Evolutionary conservation across 2,888 invertebrate genomes (phyloP), one percentile per base, ranked within the genome.

Genomic region (Neelides folsomi): DNA sequence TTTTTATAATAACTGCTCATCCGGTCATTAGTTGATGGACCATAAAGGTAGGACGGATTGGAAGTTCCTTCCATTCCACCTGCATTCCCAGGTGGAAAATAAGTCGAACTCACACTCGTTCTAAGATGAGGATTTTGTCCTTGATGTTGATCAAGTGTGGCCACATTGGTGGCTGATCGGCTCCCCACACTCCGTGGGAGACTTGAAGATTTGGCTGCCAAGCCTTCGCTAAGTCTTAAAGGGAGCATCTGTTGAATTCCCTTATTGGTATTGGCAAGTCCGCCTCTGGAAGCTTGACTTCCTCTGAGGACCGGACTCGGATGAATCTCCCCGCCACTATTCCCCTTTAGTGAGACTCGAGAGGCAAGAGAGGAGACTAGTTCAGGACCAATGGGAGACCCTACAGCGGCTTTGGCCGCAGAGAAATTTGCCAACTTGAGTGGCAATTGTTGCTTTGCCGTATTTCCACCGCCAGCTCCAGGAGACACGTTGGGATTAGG

Each of bases 391-490:
- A 51, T 18, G 2, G 54, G 43, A 5, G 58, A 56, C 36, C 51
- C 9, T 36, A 41, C 58, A 2, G 41, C n/a, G 9, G 47, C 13
- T 47, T 52, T 52, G 8, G 46, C 44, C 1, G 47, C 44, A 1
- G 60, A 58, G 40, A 56, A 59, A 20, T 80, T 79, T n/a, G 88
- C 87, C 42, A 92, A 74, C 69, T 92, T 92, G 60, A 90, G 73
- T 0, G 93, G 93, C 55, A 93, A 72, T 70, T 92, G 90, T 67
- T 93, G 93, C 66, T 86, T 88, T 53, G 78, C 74, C 53, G 77
- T 74, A 52, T 68, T 68, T 20, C 58, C 62, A 19, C 58, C 60
- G 34, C 61, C 62, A 27, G 58, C 54, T 5, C 58, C 52, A 19
- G 60, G 54, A 20, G 47, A 56, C 46, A 40, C 60, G 59, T 57